Evolutionary conservation across 1,140 invertebrate genomes (phyloP), one percentile per base, ranked within the genome.

Genomic region (Cryptotermes secundus): DNA sequence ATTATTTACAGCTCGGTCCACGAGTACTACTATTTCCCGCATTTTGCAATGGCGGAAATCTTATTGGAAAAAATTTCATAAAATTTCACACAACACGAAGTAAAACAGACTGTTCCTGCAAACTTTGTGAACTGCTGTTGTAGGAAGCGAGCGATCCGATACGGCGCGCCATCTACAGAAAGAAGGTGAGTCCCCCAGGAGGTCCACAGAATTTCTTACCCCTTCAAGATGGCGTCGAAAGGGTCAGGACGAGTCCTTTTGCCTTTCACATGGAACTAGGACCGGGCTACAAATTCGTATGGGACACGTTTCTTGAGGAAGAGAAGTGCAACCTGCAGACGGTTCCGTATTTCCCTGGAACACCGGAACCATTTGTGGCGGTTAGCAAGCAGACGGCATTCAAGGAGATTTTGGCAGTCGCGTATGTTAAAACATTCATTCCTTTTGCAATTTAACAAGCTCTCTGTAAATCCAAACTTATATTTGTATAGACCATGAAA

Each of bases 301-400:
- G 92, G 72, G 92, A 93, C 88, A 93, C 91, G 84, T 95, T 92
- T 86, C 87, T 90, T 7, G 94, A 94, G 88, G 90, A 92, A 4
- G 93, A 94, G 87, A 95, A 94, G 88, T 95, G 93, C 87, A 92
- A 92, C 1, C 87, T 95, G 2, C 90, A 92, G 72, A 90, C 92
- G 4, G 80, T 84, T 36, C 45, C 83, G 1, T 84, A 35, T 45
- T 31, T 85, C 24, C 49, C 80, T 24, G 81, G 79, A 34, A 31
- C 49, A 3, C 34, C 79, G 9, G 38, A 79, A 16, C 65, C 82
- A 35, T 81, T 72, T 34, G 45, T 80, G 36, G 83, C 42, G 0
- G 90, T 94, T 0, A 90, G 91, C 85, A 92, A 91, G 85, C 90
- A 92, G 84, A 92, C 93, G 0, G 92, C 93, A 0, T 94, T 92